Conservation (phyloP, 2,888 invertebrate genomes). For the Hemicrepidius hirtus region DNA sequence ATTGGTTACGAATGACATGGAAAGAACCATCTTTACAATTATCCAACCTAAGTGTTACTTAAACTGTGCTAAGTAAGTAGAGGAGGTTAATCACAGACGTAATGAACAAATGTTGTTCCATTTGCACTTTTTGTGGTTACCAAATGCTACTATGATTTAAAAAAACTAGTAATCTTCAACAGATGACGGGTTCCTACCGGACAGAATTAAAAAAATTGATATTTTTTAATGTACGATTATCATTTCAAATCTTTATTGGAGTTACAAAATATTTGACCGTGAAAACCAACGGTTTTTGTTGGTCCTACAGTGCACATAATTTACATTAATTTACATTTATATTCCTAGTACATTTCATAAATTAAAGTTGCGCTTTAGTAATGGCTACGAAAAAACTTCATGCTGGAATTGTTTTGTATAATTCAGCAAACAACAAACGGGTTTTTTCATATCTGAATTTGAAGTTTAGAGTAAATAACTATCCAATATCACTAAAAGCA, state of each 20-base stretch:
- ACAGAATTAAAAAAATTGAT: constrained; percentile 18
- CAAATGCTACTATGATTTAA: constrained; percentile 7
- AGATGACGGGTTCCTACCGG: constrained; percentile 1
- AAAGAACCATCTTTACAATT: no score
- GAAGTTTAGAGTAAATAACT: neutral
- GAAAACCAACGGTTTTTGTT: constrained; percentile 47
- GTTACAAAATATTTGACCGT: constrained; percentile 49
- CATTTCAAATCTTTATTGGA: constrained; percentile 37
- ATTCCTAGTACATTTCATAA: constrained; percentile 38
- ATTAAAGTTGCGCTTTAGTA: constrained; percentile 27
- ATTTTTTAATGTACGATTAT: constrained; percentile 32
- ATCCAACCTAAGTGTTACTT: neutral
- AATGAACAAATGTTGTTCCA: constrained; percentile 6
- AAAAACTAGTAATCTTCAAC: neutral
- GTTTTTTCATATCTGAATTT: constrained; percentile 6
- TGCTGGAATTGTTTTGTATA: constrained; percentile 26
- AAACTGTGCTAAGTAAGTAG: neutral
- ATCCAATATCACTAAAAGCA: no score
- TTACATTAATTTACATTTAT: constrained; percentile 51
- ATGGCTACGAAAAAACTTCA: constrained; percentile 18
- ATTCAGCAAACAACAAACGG: neutral
- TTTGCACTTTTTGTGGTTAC: neutral
- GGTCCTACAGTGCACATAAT: constrained; percentile 46
- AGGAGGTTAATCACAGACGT: constrained; percentile 10
- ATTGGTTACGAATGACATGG: no score